Evolutionary conservation across 2,888 invertebrate species (phyloP), one percentile per base, ranked within the genome.

Genomic region (Cactoblastis cactorum): DNA sequence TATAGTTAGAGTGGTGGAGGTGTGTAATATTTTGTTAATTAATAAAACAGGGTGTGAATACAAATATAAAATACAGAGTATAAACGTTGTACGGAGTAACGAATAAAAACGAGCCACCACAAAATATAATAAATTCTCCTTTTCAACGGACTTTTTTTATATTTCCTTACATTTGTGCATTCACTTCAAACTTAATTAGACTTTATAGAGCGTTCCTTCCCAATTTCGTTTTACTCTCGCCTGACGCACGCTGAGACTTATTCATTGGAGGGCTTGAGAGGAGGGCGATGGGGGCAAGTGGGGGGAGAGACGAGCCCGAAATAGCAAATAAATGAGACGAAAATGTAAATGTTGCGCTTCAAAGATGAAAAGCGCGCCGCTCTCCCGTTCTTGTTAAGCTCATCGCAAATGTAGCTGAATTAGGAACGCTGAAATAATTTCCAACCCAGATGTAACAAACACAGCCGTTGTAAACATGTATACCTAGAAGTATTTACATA

Each of bases 261-360:
- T 87, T 87, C 86, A 83, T 82, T 84, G 82, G 80, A 74, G 70
- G 77, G 73, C 69, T 67, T 63, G 57, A 58, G 74, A 67, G 72
- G 74, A 70, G 67, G 43, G 6, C 59, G 55, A 57, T 62, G 61
- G 58, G 47, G 59, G 56, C 51, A 54, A 54, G 65, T 61, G 69
- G 65, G 71, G 73, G 66, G 70, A 65, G 70, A 71, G 71, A 71
- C 68, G 77, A 74, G 81, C 85, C 80, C 86, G 85, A 89, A 89
- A 89, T 89, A 89, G 89, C 89, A 87, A 87, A 88, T 89, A 89
- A 89, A 89, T 89, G 89, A 89, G 89, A 87, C 89, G 89, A 89
- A 89, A 89, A 89, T 89, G 89, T 89, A 89, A 89, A 89, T 89
- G 89, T 87, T 83, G 84, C 86, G 89, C 84, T 87, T 85, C 83